Base-by-base conservation (phyloP, 1,140 invertebrate genomes). In the Drosophila baimaii region DNA sequence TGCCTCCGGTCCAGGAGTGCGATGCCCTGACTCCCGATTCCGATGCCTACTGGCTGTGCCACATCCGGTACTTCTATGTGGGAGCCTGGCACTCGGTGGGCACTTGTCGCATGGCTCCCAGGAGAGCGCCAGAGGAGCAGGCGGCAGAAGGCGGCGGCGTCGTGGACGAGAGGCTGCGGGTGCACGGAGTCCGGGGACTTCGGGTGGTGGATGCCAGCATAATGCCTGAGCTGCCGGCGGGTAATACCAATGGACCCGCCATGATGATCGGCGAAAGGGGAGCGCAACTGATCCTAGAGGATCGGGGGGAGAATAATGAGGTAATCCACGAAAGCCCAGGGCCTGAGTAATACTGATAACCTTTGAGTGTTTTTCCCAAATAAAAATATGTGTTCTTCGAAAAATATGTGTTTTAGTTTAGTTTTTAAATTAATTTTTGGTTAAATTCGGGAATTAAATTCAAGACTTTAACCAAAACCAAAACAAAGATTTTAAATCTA, bases 211-310 rank as follows among this genome's bases (percentile, higher is more conserved):
- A 97, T 92, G 96, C 96, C 25, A 96, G 95, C 65, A 94, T 97
- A 7, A 97, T 97, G 95, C 96, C 96, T 0, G 92, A 90, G 4
- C 94, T 97, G n/a, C 93, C 95, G 0, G 94, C 94, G 27, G 96
- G 94, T 2, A 96, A 96, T 66, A 96, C 95, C 0, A 96, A 96
- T 89, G 96, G 95, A 5, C 94, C 96, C 0, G 94, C 94, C 0
- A 95, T 96, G 39, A 96, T 96, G 94, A 95, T 97, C 44, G 96
- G 93, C 0, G 96, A 97, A 90, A 96, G 95, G 77, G 96, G 93
- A 1, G 93, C 94, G 1, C 95, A 96, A 72, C 93, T 96, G 84
- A 94, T 96, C 15, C 95, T 94, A 77, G 93, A 94, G 71, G 92
- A 94, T 77, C 77, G 61, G 5, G 23, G 37, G 29, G 44, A 52